Percentiles rank a stretch among this genome's conserved stretches.
These are phyloP conservation scores for Halesus radiatus DNA, from an alignment of 1,140 invertebrate species.

Conservation along the genomic window DNA sequence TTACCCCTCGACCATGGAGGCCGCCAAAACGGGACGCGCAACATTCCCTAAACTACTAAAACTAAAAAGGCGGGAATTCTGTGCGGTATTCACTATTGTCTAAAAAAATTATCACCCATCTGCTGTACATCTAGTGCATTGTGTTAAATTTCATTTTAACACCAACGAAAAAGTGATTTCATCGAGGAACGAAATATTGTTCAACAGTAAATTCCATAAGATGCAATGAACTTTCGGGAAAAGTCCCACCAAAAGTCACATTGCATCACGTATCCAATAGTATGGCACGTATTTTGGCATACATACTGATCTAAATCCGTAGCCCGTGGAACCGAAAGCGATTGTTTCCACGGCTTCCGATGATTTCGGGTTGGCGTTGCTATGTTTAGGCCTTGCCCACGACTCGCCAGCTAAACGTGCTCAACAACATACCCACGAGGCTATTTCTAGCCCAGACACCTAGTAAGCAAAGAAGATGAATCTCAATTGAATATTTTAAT, in stretches of 20 bases:
- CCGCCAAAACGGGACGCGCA: too few species aligned
- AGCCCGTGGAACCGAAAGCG: constrained; percentile 1
- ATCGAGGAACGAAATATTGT: too few species aligned
- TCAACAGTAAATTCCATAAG: too few species aligned
- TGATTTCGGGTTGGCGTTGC: constrained; percentile 24
- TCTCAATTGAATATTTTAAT: background rate
- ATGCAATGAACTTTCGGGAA: constrained; percentile 11
- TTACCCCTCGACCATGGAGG: too few species aligned
- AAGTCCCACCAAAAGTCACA: background rate
- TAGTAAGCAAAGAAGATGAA: constrained; percentile 1
- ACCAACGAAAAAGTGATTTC: too few species aligned
- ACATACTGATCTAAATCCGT: background rate
- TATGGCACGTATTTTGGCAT: background rate
- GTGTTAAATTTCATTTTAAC: too few species aligned
- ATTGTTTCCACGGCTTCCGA: constrained; percentile 34
- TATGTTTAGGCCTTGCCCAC: constrained; percentile 39
- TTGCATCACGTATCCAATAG: constrained; percentile 5
- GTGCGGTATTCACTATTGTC: too few species aligned
- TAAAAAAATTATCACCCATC: too few species aligned
- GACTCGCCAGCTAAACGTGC: constrained; percentile 29
- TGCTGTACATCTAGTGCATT: too few species aligned
- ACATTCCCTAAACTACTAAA: too few species aligned
- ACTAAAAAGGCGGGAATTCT: too few species aligned
- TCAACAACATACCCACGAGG: constrained; percentile 11
- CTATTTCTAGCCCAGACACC: constrained; percentile 6